Percentiles rank a stretch among this genome's conserved stretches.
These are phyloP conservation scores for Drosophila varians DNA, from an alignment of 1,140 invertebrate species.

Conservation along the genomic window DNA sequence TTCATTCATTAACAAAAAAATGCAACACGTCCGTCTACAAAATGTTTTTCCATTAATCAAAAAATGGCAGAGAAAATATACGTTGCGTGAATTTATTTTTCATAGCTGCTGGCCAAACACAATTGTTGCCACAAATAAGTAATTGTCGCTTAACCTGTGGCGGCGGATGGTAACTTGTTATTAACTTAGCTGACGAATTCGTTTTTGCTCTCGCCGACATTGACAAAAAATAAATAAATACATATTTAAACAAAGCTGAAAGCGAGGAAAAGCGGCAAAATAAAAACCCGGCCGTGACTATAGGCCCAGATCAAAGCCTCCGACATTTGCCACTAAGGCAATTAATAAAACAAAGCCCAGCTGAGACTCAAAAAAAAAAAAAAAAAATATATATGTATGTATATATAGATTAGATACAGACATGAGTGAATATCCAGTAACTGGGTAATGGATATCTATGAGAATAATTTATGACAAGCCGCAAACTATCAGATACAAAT, in stretches of 20 bases:
- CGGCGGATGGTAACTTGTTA: constrained; percentile 55
- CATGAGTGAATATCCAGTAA: constrained; percentile 26
- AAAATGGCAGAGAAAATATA: constrained; percentile 43
- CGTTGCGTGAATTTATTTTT: constrained; percentile 7
- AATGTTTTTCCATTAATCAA: constrained; percentile 78
- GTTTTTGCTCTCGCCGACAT: constrained; percentile 45
- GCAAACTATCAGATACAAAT: constrained; percentile 60
- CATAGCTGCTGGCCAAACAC: constrained; percentile 54
- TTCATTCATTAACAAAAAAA: constrained; percentile 57
- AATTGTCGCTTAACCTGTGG: constrained; percentile 52
- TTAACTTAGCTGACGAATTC: constrained; percentile 72
- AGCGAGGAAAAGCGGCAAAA: constrained; percentile 14
- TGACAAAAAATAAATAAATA: constrained; percentile 55
- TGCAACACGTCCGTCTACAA: constrained; percentile 28
- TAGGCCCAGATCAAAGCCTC: constrained; percentile 63
- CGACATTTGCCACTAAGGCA: constrained; percentile 46
- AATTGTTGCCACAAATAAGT: constrained; percentile 70
- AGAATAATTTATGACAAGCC: constrained; percentile 73
- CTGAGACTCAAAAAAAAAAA: too few species aligned
- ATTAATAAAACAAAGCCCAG: constrained; percentile 72
- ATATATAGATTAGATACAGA: not conserved
- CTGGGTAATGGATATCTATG: constrained; percentile 51
- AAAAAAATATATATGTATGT: not conserved
- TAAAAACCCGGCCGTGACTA: constrained; percentile 65
- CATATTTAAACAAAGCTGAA: constrained; percentile 52